phyloP scores from a whole-genome alignment of 2,797 vertebrate genomes.

The Hypotaenidia okinawae region DNA sequence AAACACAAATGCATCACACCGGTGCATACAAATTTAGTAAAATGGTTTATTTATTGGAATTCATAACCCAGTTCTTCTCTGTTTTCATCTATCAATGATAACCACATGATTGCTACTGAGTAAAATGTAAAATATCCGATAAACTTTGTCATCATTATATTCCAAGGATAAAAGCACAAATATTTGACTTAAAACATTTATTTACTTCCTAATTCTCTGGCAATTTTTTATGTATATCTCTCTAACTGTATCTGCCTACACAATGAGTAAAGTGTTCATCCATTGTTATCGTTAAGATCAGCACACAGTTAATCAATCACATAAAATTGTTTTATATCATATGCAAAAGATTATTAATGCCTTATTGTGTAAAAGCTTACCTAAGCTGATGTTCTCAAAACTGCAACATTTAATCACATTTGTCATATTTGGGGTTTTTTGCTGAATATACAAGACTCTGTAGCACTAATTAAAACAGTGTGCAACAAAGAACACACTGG shows the following conservation, averaged over 20 bases:
- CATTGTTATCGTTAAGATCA: conserved; percentile 74
- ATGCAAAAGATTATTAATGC: conserved; percentile 78
- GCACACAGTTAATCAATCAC: conserved; percentile 77
- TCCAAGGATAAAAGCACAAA: conserved; percentile 46
- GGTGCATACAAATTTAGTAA: background rate
- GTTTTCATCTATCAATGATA: conserved; percentile 13
- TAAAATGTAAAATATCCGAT: conserved; percentile 48
- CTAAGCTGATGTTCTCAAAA: conserved; percentile 88
- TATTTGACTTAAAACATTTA: conserved; percentile 57
- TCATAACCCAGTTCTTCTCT: background rate
- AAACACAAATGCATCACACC: background rate
- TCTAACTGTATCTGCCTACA: conserved; percentile 64
- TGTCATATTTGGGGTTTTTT: conserved; percentile 85
- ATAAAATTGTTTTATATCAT: conserved; percentile 76
- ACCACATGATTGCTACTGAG: background rate
- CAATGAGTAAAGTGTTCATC: conserved; percentile 68
- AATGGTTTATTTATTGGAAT: conserved; percentile 21
- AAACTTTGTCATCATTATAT: conserved; percentile 42
- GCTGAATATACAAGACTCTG: conserved; percentile 89
- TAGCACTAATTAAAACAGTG: conserved; percentile 92
- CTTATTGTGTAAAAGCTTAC: conserved; percentile 83
- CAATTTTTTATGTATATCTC: conserved; percentile 67
- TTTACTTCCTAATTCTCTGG: conserved; percentile 57
- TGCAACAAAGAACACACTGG: conserved; percentile 78
- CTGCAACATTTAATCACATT: conserved; percentile 91